Percentiles rank a stretch among this genome's conserved stretches.
phyloP scores from a whole-genome alignment of 1,140 invertebrate species.

The honey bee (Apis mellifera) region Amel_HAv3.1 CM009943.2:5500501-5501000 shows the following conservation, averaged over 20 bases:
- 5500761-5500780: conserved; percentile 73
- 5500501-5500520: conserved; percentile 78
- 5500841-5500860: conserved; percentile 47
- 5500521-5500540: conserved; percentile 76
- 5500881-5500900: conserved; percentile 12
- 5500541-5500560: conserved; percentile 81
- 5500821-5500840: conserved; percentile 62
- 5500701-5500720: conserved; percentile 69
- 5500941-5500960: conserved; percentile 14
- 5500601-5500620: conserved; percentile 54
- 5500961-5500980: conserved; percentile 21
- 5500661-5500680: conserved; percentile 82
- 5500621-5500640: conserved; percentile 66
- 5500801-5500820: conserved; percentile 68
- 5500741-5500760: conserved; percentile 73
- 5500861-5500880: conserved; percentile 45
- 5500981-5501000: not conserved
- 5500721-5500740: conserved; percentile 78
- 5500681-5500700: conserved; percentile 81
- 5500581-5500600: conserved; percentile 75
- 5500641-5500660: conserved; percentile 70
- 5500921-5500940: conserved; percentile 31
- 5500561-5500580: conserved; percentile 81
- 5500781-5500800: conserved; percentile 69
- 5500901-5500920: too few species aligned